phyloP scores from a whole-genome alignment of 2,888 invertebrate species.

The Dascillus cervinus region DNA sequence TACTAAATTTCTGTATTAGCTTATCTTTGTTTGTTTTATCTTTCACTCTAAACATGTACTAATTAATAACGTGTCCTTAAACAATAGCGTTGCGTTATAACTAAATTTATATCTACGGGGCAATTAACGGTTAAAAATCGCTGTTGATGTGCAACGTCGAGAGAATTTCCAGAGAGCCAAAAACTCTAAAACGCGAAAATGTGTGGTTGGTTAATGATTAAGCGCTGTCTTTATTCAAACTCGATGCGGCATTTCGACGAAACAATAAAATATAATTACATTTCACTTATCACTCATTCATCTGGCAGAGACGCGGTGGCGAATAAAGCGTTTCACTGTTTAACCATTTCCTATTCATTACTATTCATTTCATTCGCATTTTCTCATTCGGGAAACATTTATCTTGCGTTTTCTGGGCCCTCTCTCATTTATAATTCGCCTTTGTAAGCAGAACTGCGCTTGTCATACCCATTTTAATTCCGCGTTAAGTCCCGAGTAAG shows the following conservation, averaged over 20 bases:
- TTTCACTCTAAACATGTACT: constrained; percentile 4
- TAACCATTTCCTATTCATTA: constrained; percentile 42
- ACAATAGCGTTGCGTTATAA: constrained; percentile 14
- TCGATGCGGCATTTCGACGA: constrained; percentile 36
- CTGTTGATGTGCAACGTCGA: constrained; percentile 5
- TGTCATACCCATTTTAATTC: constrained; percentile 14
- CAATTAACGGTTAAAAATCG: neutral
- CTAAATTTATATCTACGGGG: constrained; percentile 5
- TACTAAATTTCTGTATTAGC: neutral
- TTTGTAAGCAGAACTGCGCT: constrained; percentile 28
- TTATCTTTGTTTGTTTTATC: neutral
- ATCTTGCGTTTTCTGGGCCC: constrained; percentile 35
- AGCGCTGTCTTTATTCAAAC: constrained; percentile 33
- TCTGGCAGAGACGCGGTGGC: constrained; percentile 33
- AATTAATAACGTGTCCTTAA: constrained; percentile 10
- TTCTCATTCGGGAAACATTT: constrained; percentile 39
- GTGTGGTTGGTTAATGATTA: too few relatives aligned
- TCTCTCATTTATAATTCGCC: constrained; percentile 33
- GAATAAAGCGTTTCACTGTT: constrained; percentile 40
- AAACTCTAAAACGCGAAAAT: too few relatives aligned
- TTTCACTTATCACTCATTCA: constrained; percentile 42
- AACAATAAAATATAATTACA: constrained; percentile 42
- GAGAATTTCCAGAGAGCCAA: too few relatives aligned
- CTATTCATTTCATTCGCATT: constrained; percentile 41
- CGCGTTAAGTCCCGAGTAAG: constrained; percentile 9